These are phyloP conservation scores for Pediacus dermestoides DNA, from an alignment of 2,888 invertebrate genomes.

Conservation along the genomic window DNA sequence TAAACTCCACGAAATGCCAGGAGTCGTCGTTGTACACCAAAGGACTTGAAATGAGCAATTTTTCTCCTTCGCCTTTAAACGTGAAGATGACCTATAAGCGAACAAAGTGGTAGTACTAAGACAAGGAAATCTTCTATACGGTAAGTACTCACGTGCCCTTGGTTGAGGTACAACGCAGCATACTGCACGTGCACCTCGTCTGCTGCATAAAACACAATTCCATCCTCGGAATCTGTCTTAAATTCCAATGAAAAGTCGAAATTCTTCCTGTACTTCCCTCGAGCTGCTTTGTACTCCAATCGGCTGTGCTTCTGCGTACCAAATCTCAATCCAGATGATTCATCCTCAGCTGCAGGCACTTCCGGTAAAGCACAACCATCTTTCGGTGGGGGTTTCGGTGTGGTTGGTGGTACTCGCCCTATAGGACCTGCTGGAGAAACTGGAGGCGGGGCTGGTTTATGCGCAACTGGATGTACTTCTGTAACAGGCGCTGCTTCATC, in stretches of 20 bases:
- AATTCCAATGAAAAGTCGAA: constrained; percentile 77
- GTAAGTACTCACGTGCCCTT: constrained; percentile 61
- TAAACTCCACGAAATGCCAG: constrained; percentile 76
- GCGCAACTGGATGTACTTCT: constrained; percentile 9
- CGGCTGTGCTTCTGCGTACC: constrained; percentile 63
- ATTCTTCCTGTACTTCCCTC: constrained; percentile 59
- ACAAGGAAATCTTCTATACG: not conserved
- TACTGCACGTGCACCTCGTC: constrained; percentile 56
- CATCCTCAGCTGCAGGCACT: constrained; percentile 52
- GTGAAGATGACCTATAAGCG: constrained; percentile 50
- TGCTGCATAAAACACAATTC: constrained; percentile 79
- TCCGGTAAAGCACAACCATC: constrained; percentile 54
- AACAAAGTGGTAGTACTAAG: not conserved
- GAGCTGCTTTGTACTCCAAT: constrained; percentile 62
- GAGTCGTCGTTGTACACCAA: constrained; percentile 65
- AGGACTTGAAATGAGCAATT: constrained; percentile 53
- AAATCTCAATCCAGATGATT: constrained; percentile 29
- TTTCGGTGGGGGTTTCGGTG: constrained; percentile 42
- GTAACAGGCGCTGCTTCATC: constrained; percentile 14
- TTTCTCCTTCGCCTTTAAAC: constrained; percentile 68
- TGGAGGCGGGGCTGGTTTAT: constrained; percentile 24
- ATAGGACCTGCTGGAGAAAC: constrained; percentile 43
- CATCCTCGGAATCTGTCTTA: constrained; percentile 70
- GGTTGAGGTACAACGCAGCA: constrained; percentile 70
- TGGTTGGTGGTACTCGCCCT: constrained; percentile 35